Evolutionary conservation across 2,888 invertebrate genomes (phyloP).

Genomic region (Aspidiotus rigidus): DNA sequence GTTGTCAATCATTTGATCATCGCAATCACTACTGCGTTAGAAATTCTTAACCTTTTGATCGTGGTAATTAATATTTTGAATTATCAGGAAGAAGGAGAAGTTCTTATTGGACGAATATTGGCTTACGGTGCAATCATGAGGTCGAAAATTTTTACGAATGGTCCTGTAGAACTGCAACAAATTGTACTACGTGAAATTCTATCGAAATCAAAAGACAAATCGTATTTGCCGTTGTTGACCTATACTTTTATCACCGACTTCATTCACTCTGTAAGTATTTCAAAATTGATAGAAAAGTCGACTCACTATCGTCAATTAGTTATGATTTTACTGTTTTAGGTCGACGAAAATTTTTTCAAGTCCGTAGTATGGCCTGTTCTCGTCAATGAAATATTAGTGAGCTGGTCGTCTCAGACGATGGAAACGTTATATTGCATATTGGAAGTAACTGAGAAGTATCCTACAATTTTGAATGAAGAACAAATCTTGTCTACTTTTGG

Average conservation of each 20-base stretch:
- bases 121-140: constrained; percentile 60
- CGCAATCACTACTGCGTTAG: background rate
- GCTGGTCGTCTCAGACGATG: constrained; percentile 33
- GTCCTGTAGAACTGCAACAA: constrained; percentile 31
- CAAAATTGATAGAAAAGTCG: background rate
- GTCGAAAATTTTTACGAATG: constrained; percentile 46
- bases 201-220: constrained; percentile 32
- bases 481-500: constrained; percentile 31
- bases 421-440: constrained; percentile 34
- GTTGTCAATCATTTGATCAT: no score
- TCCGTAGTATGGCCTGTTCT: constrained; percentile 34
- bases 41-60: background rate
- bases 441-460: constrained; percentile 31
- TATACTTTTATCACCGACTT: constrained; percentile 35
- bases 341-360: constrained; percentile 29
- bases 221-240: constrained; percentile 35
- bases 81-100: constrained; percentile 61
- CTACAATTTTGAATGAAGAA: constrained; percentile 28
- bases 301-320: background rate
- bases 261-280: constrained; percentile 29
- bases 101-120: constrained; percentile 60
- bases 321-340: constrained; percentile 23
- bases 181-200: constrained; percentile 32
- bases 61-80: constrained; percentile 33
- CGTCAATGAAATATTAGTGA: constrained; percentile 28